Base-by-base conservation (phyloP, 2,797 vertebrate species). In the Limnodromus scolopaceus region DNA sequence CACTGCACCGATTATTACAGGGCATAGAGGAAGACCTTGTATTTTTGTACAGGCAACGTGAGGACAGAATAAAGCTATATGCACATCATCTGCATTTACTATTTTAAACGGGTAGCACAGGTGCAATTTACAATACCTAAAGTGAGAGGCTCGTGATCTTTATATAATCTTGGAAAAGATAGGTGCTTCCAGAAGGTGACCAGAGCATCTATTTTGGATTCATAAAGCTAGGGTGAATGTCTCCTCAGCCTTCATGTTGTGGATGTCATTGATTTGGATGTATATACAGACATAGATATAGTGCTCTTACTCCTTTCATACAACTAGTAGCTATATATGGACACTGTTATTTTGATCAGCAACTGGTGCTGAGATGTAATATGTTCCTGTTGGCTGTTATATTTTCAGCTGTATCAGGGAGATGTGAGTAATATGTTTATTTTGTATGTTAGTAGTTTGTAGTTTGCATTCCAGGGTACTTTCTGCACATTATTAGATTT, bases 371-470 rank as follows among this genome's bases (percentile, higher is more conserved):
- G 61, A 86, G 84, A 71, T 66, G 61, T 41, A 93, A 83, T 76
- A 61, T 60, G 76, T 84, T 96, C 83, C 87, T 85, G 77, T 89
- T 96, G 82, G 68, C 72, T 91, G 86, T 61, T 92, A 78, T 93
- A 87, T 96, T 96, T 97, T 92, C 91, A 87, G 77, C 83, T 70
- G n/a, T 90, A 79, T 86, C 7, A 6, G 51, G 92, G 61, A 91
- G 46, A 77, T 93, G 75, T 83, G 91, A 96, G 89, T 94, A 96
- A 95, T 88, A 58, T 28, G 43, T 91, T 92, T 96, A 92, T 95
- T 95, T 93, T 92, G 41, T 54, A 70, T 63, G 95, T 79, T 78
- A 71, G 89, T 89, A 95, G 84, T 85, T 94, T 75, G 76, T 84
- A 82, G 64, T 87, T 92, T 96, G 75, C 78, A 57, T 91, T 91